Evolutionary conservation across 2,797 vertebrate genomes (phyloP).

Genomic region (Holocentrus rufus): DNA sequence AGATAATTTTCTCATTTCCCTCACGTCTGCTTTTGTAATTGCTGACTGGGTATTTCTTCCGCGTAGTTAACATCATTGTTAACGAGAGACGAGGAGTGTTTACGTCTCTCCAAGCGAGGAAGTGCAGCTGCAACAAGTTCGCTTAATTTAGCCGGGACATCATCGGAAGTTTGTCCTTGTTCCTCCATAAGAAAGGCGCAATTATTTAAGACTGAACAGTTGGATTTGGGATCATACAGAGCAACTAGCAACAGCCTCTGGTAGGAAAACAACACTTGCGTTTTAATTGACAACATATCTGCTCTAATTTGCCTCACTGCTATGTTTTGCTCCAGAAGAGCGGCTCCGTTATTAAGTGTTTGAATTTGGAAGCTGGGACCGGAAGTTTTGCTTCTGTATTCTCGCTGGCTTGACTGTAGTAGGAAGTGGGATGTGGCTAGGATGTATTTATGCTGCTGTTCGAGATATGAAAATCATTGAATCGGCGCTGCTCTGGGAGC

Average conservation of each 20-base stretch:
- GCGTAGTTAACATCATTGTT: constrained; percentile 40
- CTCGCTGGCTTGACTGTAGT: background rate
- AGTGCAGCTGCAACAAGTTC: constrained; percentile 44
- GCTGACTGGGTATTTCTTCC: constrained; percentile 11
- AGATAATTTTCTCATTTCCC: background rate
- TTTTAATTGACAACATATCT: no score
- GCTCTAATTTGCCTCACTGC: accelerated
- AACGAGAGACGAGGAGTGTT: constrained; percentile 39
- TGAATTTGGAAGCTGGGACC: constrained; percentile 56
- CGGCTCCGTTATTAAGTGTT: accelerated
- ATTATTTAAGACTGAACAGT: background rate
- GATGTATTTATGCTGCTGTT: constrained; percentile 75
- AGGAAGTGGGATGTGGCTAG: constrained; percentile 83
- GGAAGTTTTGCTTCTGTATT: constrained; percentile 26
- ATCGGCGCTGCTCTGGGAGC: constrained; percentile 49
- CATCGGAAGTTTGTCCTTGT: background rate
- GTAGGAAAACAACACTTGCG: accelerated
- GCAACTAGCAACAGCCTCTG: background rate
- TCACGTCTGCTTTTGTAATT: background rate
- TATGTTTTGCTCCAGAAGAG: no score
- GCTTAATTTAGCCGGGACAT: background rate
- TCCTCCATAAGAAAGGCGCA: constrained; percentile 22
- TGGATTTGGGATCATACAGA: background rate
- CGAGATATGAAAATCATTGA: constrained; percentile 75
- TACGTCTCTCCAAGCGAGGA: constrained; percentile 65